Conservation (phyloP, 2,888 invertebrate species). For the Hydriomena furcata region DNA sequence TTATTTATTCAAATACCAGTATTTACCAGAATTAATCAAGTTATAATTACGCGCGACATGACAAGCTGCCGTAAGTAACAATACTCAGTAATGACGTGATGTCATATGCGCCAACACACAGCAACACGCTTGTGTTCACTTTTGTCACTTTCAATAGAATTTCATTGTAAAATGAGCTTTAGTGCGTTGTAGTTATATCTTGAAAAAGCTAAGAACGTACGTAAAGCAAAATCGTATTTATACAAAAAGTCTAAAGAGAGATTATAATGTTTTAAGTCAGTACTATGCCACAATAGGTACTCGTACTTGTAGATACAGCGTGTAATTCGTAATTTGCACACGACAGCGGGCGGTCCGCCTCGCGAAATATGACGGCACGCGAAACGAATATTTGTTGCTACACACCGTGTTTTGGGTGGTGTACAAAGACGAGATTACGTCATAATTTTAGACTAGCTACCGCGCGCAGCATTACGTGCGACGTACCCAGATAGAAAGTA, state of each 20-base stretch:
- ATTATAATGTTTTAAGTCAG: no score
- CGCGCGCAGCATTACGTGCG: no score
- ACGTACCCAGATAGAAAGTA: no score
- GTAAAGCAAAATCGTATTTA: no score
- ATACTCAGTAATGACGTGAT: neutral
- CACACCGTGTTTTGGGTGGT: neutral
- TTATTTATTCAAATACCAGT: neutral
- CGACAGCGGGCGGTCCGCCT: slow-evolving; percentile 7
- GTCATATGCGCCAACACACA: neutral
- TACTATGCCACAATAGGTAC: neutral
- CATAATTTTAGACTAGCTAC: no score
- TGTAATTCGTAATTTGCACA: slow-evolving; percentile 9
- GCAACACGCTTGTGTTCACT: no score
- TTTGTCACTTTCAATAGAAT: neutral
- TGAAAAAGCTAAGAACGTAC: no score
- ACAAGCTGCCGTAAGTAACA: neutral
- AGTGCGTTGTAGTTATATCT: no score
- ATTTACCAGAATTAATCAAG: neutral
- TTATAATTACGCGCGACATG: neutral
- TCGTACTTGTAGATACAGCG: neutral
- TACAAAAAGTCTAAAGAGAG: no score
- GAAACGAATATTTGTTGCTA: slow-evolving; percentile 9
- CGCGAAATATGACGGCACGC: slow-evolving; percentile 10
- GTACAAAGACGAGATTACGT: slow-evolving; percentile 4
- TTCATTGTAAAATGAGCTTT: neutral